phyloP scores from a whole-genome alignment of 2,888 invertebrate genomes.

The Callosobruchus maculatus region DNA sequence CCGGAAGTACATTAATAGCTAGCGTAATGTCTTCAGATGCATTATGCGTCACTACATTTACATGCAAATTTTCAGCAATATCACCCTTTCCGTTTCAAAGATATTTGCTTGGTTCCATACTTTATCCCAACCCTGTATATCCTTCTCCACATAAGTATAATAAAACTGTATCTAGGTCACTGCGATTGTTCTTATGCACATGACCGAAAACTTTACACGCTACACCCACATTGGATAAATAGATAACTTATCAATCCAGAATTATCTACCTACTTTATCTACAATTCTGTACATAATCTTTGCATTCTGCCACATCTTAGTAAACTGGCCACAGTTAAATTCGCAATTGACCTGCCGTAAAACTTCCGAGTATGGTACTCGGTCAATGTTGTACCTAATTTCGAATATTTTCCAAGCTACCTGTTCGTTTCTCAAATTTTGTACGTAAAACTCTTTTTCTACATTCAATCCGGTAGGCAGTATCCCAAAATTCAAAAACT shows the following conservation, averaged over 20 bases:
- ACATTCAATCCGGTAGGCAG: slow-evolving; percentile 26
- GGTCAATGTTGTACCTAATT: slow-evolving; percentile 29
- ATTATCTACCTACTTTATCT: slow-evolving; percentile 13
- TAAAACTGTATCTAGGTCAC: too few relatives aligned
- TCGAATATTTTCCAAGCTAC: slow-evolving; percentile 36
- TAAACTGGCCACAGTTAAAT: slow-evolving; percentile 7
- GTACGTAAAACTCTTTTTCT: slow-evolving; percentile 28
- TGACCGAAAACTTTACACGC: too few relatives aligned
- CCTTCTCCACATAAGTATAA: too few relatives aligned
- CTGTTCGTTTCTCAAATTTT: slow-evolving; percentile 25
- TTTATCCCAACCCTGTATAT: too few relatives aligned
- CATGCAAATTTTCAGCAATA: too few relatives aligned
- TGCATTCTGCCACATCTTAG: slow-evolving; percentile 1
- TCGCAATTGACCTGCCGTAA: slow-evolving; percentile 14
- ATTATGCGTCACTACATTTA: too few relatives aligned
- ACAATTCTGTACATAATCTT: slow-evolving; percentile 18
- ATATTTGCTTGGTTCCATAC: too few relatives aligned
- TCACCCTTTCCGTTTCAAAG: too few relatives aligned
- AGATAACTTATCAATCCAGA: not conserved
- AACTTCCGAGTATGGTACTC: slow-evolving; percentile 19
- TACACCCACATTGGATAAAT: too few relatives aligned
- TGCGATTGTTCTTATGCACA: too few relatives aligned
- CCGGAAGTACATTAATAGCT: too few relatives aligned
- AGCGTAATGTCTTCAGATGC: too few relatives aligned
- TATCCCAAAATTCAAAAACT: slow-evolving; percentile 34